Conservation (phyloP, 2,888 invertebrate genomes). For the Drosophila stalkeri region DNA sequence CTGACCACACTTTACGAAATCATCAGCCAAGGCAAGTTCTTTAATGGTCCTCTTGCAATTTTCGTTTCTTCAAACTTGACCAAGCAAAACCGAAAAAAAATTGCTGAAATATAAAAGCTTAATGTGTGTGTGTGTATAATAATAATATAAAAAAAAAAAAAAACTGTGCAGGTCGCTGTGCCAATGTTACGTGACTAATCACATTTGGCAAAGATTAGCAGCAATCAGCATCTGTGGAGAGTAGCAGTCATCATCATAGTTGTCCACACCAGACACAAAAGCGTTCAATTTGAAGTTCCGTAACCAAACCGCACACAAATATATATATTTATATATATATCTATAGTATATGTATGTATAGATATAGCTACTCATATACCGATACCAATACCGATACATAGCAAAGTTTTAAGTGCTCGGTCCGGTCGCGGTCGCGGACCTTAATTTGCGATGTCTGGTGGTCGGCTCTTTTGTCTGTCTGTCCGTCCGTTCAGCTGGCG, state of each 20-base stretch:
- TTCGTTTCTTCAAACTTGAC: slow-evolving; percentile 16
- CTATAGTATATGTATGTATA: not conserved
- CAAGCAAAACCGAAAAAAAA: slow-evolving; percentile 20
- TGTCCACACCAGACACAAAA: slow-evolving; percentile 77
- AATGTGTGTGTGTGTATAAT: not conserved
- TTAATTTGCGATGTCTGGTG: slow-evolving; percentile 71
- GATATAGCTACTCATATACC: slow-evolving; percentile 17
- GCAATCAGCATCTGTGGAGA: slow-evolving; percentile 68
- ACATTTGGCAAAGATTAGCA: slow-evolving; percentile 78
- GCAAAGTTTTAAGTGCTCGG: slow-evolving; percentile 66
- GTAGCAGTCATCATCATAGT: slow-evolving; percentile 76
- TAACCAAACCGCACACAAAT: slow-evolving; percentile 63
- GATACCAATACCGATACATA: slow-evolving; percentile 52
- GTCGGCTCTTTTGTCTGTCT: slow-evolving; percentile 13
- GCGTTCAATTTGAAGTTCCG: slow-evolving; percentile 72
- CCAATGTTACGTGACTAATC: slow-evolving; percentile 82
- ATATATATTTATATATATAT: not conserved
- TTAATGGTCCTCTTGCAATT: slow-evolving; percentile 35
- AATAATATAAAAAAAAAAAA: slow-evolving; percentile 30
- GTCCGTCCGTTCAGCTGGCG: slow-evolving; percentile 31
- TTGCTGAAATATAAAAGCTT: slow-evolving; percentile 10
- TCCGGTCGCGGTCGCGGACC: slow-evolving; percentile 71
- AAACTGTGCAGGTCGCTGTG: slow-evolving; percentile 53
- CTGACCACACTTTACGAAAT: slow-evolving; percentile 33
- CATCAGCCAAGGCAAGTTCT: slow-evolving; percentile 33